Percentiles rank a stretch among this genome's conserved stretches.
Conservation (phyloP, 2,888 invertebrate genomes). For the Julus scandinavius region DNA sequence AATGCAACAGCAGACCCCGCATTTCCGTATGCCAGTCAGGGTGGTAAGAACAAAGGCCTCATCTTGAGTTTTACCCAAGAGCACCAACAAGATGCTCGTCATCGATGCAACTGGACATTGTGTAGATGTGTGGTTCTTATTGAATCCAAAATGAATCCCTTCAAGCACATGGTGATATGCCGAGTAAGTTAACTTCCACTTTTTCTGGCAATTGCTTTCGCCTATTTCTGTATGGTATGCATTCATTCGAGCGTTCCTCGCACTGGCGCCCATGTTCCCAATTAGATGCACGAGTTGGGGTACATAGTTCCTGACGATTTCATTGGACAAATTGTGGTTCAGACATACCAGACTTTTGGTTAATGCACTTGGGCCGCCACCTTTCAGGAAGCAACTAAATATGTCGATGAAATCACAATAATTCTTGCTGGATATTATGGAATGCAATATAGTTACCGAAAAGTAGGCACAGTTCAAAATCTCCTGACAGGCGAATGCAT, state of each 20-base stretch:
- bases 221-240: not conserved
- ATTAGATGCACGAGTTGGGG: not conserved
- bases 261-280: not conserved
- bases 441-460: slow-evolving; percentile 21
- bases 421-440: not conserved
- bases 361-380: not conserved
- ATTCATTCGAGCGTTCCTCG: not conserved
- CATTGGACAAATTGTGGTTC: not conserved
- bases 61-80: not conserved
- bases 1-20: slow-evolving; percentile 40
- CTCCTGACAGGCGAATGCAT: not conserved
- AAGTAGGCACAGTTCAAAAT: slow-evolving; percentile 17
- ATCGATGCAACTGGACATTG: not conserved
- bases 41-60: not conserved
- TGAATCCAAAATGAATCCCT: not conserved
- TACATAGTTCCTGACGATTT: not conserved
- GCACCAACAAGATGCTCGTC: not conserved
- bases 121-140: not conserved
- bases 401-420: not conserved
- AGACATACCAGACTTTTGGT: not conserved
- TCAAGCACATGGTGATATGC: slow-evolving; percentile 8
- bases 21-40: not conserved
- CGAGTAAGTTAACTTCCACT: slow-evolving; percentile 34
- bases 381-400: not conserved
- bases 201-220: not conserved